Percentiles rank a stretch among this genome's conserved stretches.
Conservation (phyloP, 2,113 vertebrate species). For the Trogon surrucura region DNA sequence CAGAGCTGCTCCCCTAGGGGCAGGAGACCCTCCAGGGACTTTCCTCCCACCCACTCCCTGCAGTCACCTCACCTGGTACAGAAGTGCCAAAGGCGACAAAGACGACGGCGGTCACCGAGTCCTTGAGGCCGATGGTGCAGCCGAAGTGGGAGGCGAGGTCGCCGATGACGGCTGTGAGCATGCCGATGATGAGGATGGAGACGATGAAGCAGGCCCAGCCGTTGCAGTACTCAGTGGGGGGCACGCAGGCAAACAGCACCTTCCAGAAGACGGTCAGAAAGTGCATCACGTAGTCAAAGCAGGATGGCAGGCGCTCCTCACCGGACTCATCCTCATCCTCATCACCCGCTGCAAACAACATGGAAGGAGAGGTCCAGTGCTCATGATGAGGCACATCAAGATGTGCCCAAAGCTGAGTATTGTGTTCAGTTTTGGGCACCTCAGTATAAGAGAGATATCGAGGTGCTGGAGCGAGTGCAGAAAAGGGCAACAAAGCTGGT, state of each 20-base stretch:
- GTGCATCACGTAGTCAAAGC: slow-evolving; percentile 99
- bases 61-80: slow-evolving; percentile 83
- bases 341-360: slow-evolving; percentile 77
- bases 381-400: background rate
- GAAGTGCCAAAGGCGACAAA: slow-evolving; percentile 97
- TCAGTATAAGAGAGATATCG: too few relatives aligned
- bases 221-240: slow-evolving; percentile 93
- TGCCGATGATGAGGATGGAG: slow-evolving; percentile 94
- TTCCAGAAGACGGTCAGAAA: slow-evolving; percentile 99
- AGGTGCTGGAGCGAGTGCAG: too few relatives aligned
- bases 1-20: background rate
- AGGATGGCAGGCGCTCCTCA: slow-evolving; percentile 94
- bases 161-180: slow-evolving; percentile 93
- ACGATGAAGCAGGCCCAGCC: slow-evolving; percentile 95
- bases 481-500: too few relatives aligned
- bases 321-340: slow-evolving; percentile 96
- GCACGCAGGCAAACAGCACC: slow-evolving; percentile 96
- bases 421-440: too few relatives aligned
- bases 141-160: slow-evolving; percentile 97
- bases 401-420: too few relatives aligned
- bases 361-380: background rate
- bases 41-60: background rate
- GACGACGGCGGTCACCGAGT: slow-evolving; percentile 94
- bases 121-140: slow-evolving; percentile 98
- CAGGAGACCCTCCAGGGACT: background rate